Percentiles rank a stretch among this genome's conserved stretches.
These are phyloP conservation scores for Coecobrya sp. DNA, from an alignment of 2,888 invertebrate species.

Conservation along the genomic window DNA sequence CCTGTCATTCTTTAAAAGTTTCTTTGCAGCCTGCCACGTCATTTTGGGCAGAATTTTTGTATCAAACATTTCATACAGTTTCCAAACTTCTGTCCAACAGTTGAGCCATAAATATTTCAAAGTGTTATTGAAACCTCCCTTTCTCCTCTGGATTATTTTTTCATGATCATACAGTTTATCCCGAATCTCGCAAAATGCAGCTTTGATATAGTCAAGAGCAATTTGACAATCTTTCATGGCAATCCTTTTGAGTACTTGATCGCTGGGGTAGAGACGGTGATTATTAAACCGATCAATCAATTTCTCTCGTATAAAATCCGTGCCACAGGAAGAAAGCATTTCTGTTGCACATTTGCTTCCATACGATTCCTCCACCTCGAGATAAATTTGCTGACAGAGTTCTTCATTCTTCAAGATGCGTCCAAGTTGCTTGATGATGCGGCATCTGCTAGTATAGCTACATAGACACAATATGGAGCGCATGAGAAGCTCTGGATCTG, in stretches of 20 bases:
- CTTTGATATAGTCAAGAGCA: conserved; percentile 74
- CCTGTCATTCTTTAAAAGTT: conserved; percentile 68
- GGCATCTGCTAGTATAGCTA: conserved; percentile 68
- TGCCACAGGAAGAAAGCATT: conserved; percentile 63
- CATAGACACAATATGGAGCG: conserved; percentile 64
- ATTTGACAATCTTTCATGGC: conserved; percentile 76
- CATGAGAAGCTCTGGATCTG: conserved; percentile 73
- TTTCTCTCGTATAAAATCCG: conserved; percentile 70
- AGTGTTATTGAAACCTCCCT: conserved; percentile 20
- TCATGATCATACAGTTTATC: conserved; percentile 71
- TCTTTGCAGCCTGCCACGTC: conserved; percentile 77
- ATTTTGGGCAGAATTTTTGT: conserved; percentile 69
- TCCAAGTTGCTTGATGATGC: conserved; percentile 67
- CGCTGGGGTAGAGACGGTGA: conserved; percentile 70
- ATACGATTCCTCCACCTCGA: conserved; percentile 67
- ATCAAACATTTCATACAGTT: conserved; percentile 75
- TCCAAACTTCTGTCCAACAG: conserved; percentile 61
- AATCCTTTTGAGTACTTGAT: conserved; percentile 72
- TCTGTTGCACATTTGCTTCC: conserved; percentile 72
- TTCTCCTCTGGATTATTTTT: conserved; percentile 55
- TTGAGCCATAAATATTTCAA: conserved; percentile 71
- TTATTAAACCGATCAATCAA: conserved; percentile 77
- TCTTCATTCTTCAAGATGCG: conserved; percentile 70
- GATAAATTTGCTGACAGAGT: conserved; percentile 69
- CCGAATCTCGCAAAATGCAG: conserved; percentile 63